Base-by-base conservation (phyloP, 2,797 vertebrate species). In the Bufotes viridis region DNA sequence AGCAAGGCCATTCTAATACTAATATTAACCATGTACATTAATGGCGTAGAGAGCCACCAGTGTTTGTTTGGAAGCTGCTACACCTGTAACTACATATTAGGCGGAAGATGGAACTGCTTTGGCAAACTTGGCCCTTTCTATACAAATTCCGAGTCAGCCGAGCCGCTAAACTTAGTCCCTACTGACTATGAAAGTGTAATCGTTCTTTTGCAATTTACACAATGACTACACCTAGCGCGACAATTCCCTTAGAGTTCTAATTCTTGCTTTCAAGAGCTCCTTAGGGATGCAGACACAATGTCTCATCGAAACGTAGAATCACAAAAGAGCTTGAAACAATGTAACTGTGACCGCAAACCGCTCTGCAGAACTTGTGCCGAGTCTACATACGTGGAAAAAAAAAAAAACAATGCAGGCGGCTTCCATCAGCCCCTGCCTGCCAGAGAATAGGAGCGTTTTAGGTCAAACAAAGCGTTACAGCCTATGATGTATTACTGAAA, bases 251-350 rank as follows among this genome's bases (percentile, higher is more conserved):
- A 1, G 49, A 58, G 49, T 13, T 20, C 67, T 58, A 83, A 34
- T 58, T 74, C 34, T 2, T 29, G 82, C 67, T 60, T 74, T 42
- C 63, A 83, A 83, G 53, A 7, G 18, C 24, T 83, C 67, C 67
- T 72, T 22, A 4, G 82, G 58, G 82, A 83, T 1, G 20, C 53
- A 42, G 58, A 72, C 11, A 58, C 82, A 83, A 72, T 83, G 67
- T 72, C 58, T 72, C 82, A 29, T 18, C 51, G 29, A 70, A 57
- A 83, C 10, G 17, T n/a, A 34, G 63, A 72, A 83, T 70, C 82
- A 72, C 67, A 83, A 83, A 51, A 70, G 65, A 83, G 63, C 81
- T 13, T 2, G 67, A 72, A 72, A 83, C 82, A 83, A 83, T 72
- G 29, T n/a, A 58, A 83, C 67, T 58, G 53, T 22, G 82, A 74